These are phyloP conservation scores for Elegia similella DNA, from an alignment of 2,888 invertebrate species.

Conservation along the genomic window DNA sequence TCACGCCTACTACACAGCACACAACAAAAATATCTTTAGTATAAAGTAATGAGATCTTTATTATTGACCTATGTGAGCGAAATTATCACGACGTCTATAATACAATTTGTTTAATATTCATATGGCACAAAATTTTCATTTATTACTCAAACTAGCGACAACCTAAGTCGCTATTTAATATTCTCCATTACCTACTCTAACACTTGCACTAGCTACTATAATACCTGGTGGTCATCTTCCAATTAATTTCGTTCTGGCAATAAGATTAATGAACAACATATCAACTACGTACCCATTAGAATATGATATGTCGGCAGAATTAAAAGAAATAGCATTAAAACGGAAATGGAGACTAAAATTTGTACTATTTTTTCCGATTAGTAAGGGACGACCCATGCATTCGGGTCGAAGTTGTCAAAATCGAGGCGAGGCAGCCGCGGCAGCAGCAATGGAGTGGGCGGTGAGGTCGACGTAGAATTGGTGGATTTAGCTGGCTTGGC, in stretches of 20 bases:
- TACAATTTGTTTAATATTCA: background rate
- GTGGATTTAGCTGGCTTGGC: slow-evolving; percentile 31
- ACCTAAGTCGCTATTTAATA: no score
- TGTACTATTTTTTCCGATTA: slow-evolving; percentile 27
- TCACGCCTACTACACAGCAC: slow-evolving; percentile 24
- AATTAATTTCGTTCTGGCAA: no score
- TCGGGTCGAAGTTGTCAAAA: slow-evolving; percentile 69
- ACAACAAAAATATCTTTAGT: slow-evolving; percentile 25
- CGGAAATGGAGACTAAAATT: background rate
- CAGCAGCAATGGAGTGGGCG: slow-evolving; percentile 55
- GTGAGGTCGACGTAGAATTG: slow-evolving; percentile 33
- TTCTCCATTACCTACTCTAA: background rate
- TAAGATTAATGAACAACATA: no score
- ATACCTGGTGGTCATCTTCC: no score
- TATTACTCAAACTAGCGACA: background rate
- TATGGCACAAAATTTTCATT: slow-evolving; percentile 7
- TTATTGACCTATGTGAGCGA: slow-evolving; percentile 8
- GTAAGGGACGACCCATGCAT: slow-evolving; percentile 69
- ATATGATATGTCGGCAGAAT: background rate
- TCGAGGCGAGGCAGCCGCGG: slow-evolving; percentile 62
- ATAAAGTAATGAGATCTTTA: slow-evolving; percentile 29
- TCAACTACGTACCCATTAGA: background rate
- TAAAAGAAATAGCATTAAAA: background rate
- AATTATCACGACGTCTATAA: background rate
- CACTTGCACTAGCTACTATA: background rate